Base-by-base conservation (phyloP, 2,888 invertebrate genomes). In the Agrenia bidenticulata region DNA sequence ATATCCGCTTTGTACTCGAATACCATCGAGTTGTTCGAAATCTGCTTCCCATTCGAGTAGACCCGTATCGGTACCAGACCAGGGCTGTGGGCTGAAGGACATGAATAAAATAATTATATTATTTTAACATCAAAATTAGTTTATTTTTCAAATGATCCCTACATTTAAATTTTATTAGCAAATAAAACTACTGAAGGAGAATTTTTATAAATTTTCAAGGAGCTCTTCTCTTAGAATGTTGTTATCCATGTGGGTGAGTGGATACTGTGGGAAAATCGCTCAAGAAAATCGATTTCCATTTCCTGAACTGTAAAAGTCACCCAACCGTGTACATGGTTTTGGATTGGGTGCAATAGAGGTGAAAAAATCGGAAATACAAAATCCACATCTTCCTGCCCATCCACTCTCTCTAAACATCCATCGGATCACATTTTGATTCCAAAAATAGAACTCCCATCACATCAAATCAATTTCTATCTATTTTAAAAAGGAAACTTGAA, bases 1-100 rank as follows among this genome's bases (percentile, higher is more conserved):
- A 73, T 64, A 64, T 76, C 76, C 49, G 74, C 75, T 70, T 76
- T 76, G 75, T 76, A 76, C 76, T 76, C 76, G 66, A 76, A 76
- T 45, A 76, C 76, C 76, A 76, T 76, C 27, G 76, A 76, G 61
- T 76, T 76, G 61, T 70, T 72, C 11, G 76, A 76, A 59, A 76
- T 74, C 66, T 75, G 75, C 62, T 76, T 76, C 56, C 76, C 75
- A 64, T 73, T 75, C 21, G 76, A 75, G 64, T 73, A 74, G 23
- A 75, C 73, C 45, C 76, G 73, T 42, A 76, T 76, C 51, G 76
- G 76, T 55, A 76, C 76, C 50, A 76, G 61, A 32, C 76, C 76
- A 19, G 76, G 76, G 50, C 67, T 74, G 63, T 76, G 76, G 69
- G 76, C 76, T 76, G 51, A 21, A 23, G 7, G 21, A 51, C 7